A percentile compares a stretch with the other conserved stretches of the same genome.
phyloP scores from a whole-genome alignment of 2,888 invertebrate genomes.

The Tenodera sinensis region DNA sequence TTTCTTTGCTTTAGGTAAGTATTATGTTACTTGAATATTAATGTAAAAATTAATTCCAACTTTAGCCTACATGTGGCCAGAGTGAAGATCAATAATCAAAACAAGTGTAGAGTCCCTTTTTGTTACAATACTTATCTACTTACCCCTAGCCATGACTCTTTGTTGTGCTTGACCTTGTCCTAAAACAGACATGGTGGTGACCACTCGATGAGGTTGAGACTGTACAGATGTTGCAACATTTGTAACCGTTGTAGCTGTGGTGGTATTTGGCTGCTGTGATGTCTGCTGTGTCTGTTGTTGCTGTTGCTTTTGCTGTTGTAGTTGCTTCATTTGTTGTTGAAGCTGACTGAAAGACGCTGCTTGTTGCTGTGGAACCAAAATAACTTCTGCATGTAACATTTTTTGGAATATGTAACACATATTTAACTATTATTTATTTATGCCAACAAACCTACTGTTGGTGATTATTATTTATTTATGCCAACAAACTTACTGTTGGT shows the following conservation, averaged over 20 bases:
- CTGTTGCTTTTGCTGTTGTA: slow-evolving; percentile 27
- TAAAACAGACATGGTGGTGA: slow-evolving; percentile 28
- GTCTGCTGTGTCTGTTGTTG: slow-evolving; percentile 30
- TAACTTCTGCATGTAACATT: neutral
- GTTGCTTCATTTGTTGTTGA: slow-evolving; percentile 34
- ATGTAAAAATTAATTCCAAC: no score
- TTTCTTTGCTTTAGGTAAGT: no score
- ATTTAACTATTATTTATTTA: no score
- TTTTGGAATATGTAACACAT: no score
- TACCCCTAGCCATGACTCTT: slow-evolving; percentile 25
- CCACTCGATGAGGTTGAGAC: slow-evolving; percentile 13
- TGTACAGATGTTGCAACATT: neutral
- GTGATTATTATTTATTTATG: no score
- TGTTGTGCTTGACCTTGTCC: slow-evolving; percentile 15
- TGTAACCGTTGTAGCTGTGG: neutral
- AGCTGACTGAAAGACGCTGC: slow-evolving; percentile 39
- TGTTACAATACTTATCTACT: neutral
- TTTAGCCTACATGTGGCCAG: no score
- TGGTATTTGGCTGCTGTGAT: slow-evolving; percentile 24
- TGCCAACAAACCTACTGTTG: no score
- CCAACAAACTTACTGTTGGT: no score
- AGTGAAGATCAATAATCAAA: no score
- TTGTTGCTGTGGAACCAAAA: slow-evolving; percentile 33
- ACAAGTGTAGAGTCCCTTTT: no score
- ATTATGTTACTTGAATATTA: no score